Base-by-base conservation (phyloP, 2,888 invertebrate species). In the Trichopoda pennipes region DNA sequence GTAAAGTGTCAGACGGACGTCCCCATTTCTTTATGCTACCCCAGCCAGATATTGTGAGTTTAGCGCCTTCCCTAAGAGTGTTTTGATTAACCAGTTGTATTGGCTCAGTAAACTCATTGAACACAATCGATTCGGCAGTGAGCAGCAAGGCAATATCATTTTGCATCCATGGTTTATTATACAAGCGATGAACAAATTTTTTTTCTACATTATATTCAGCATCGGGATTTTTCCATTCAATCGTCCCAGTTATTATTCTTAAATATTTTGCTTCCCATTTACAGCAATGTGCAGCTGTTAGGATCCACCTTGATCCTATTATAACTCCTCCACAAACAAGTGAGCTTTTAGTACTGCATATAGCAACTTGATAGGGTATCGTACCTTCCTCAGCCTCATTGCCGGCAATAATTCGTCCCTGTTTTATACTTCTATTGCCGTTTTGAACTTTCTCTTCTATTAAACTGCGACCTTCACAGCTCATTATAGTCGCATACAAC, bases 81-180 rank as follows among this genome's bases (percentile, higher is more conserved):
- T 92, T 92, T 21, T 91, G 91, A 32, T 89, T 88, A 21, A 94
- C 93, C 80, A 94, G 86, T 72, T 92, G 91, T 0, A 94, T 89
- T 2, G 93, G 92, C 58, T 93, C 91, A 0, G 94, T 93, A 0
- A 86, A 86, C 0, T 91, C 89, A 63, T 92, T 90, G 74, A 92
- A 93, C 12, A 89, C 88, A 8, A 94, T 92, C 53, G 93, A 92
- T 3, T 91, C 86, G 10, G 92, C 90, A 8, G 95, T 91, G 85
- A 93, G 93, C 1, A 96, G 86, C 0, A 96, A 88, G 0, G 94
- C 95, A 77, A 96, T 94, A 85, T 96, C 95, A 87, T 95, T 93
- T 61, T 90, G 89, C 68, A 68, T 68, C 68, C 68, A 68, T 0
- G 68, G 91, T 7, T 86, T 83, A 58, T 91, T 86, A 76, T 88